Evolutionary conservation across 1,140 invertebrate species (phyloP), one percentile per base, ranked within the genome.

Genomic region (Belonocnema kinseyi): DNA sequence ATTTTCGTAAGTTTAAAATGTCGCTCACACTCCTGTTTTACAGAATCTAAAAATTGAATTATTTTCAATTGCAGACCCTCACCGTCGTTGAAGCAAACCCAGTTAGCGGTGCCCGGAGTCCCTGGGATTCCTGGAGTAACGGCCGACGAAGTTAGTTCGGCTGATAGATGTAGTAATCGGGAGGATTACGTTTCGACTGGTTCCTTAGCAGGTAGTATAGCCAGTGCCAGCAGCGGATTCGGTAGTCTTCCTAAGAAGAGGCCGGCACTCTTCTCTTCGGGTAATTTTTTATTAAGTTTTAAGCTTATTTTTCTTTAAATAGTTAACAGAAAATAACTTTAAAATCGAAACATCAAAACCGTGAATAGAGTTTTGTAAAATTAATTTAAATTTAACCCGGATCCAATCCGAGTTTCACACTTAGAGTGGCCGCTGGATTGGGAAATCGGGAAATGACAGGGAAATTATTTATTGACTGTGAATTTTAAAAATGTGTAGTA

Each of bases 211-310:
- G 95, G 95, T 61, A 95, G 94, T 81, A 94, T 96, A 84, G 95
- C 95, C 52, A 95, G 94, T 80, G 94, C 93, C 77, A 96, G 95
- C 88, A 96, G 95, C 77, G 95, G 96, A 85, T 97, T 97, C 91
- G 95, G 96, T 73, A 96, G 95, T 88, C 93, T 97, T 87, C 95
- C 96, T 74, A 95, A 96, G 86, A 95, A 95, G 88, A 93, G 94
- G 90, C 92, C 93, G 80, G 89, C 92, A 50, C 88, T 94, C 52
- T 92, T 94, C 78, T 86, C 91, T 80, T 93, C 93, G 87, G 94
- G 93, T 93, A 87, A 81, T 21, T 66, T 61, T 33, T 21, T 56
- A 58, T 50, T 50, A 13, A 1, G 8, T 73, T 74, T 77, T 75
- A 33, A 33, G 26, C 51, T 14, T 75, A 53, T 58, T n/a, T 79